A percentile compares a stretch with the other conserved stretches of the same genome.
phyloP scores from a whole-genome alignment of 1,140 invertebrate genomes.

The Megalopta genalis region DNA sequence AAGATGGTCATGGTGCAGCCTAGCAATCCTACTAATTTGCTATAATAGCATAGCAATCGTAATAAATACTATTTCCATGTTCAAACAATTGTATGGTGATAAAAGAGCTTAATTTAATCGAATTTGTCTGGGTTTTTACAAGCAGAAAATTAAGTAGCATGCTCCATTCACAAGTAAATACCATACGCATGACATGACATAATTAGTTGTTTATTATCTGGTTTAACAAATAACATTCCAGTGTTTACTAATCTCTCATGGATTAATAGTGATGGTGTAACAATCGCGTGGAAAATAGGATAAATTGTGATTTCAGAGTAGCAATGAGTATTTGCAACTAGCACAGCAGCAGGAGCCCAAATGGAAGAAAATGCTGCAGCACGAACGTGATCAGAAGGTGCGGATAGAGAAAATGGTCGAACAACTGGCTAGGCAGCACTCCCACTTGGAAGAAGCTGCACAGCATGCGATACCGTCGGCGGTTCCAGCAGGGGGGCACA shows the following conservation, averaged over 20 bases:
- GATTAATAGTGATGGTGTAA: not conserved
- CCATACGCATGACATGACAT: not conserved
- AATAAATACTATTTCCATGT: not conserved
- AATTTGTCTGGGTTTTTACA: not conserved
- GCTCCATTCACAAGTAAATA: not conserved
- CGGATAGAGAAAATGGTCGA: constrained; percentile 98
- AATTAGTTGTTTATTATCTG: not conserved
- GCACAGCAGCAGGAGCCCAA: constrained; percentile 93
- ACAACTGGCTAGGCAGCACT: constrained; percentile 97
- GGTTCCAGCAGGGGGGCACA: constrained; percentile 68
- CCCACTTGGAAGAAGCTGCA: constrained; percentile 92
- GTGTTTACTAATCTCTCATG: not conserved
- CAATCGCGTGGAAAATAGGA: constrained; percentile 8
- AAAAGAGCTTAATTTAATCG: not conserved
- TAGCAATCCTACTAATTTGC: not conserved
- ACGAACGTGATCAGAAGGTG: constrained; percentile 96
- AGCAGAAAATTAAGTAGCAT: not conserved
- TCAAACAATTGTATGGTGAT: too few species aligned
- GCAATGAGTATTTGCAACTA: constrained; percentile 93
- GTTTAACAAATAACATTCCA: not conserved
- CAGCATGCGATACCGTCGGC: constrained; percentile 81
- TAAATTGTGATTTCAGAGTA: constrained; percentile 84
- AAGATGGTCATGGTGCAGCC: too few species aligned
- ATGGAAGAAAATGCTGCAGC: constrained; percentile 94
- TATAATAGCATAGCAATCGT: not conserved